A percentile compares a stretch with the other conserved stretches of the same genome.
These are phyloP conservation scores for Eupithecia abbreviata DNA, from an alignment of 2,888 invertebrate species.

Conservation along the genomic window DNA sequence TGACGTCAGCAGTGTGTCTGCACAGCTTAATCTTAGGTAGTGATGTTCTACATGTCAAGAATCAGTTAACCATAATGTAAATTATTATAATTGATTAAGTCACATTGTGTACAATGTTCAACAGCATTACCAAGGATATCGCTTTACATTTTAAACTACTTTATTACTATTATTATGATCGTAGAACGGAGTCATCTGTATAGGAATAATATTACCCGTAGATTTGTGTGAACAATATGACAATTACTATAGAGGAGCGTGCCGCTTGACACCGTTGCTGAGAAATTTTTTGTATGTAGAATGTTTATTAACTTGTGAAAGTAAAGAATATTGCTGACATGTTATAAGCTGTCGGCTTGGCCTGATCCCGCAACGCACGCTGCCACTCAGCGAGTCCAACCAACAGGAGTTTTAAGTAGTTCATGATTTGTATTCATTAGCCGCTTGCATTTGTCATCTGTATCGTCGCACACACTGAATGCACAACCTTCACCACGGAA, in stretches of 20 bases:
- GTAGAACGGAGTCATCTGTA: slow-evolving; percentile 60
- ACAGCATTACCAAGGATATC: slow-evolving; percentile 78
- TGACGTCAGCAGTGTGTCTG: slow-evolving; percentile 35
- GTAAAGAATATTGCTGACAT: neutral
- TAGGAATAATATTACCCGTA: slow-evolving; percentile 61
- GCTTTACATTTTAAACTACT: slow-evolving; percentile 67
- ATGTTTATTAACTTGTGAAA: slow-evolving; percentile 5
- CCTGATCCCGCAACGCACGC: neutral
- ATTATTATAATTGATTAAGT: slow-evolving; percentile 57
- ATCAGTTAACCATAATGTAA: slow-evolving; percentile 62
- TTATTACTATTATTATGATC: slow-evolving; percentile 57
- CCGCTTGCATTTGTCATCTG: slow-evolving; percentile 40
- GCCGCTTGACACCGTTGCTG: slow-evolving; percentile 59
- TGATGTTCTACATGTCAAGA: slow-evolving; percentile 38
- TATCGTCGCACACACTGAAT: slow-evolving; percentile 39
- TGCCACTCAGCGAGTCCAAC: slow-evolving; percentile 22
- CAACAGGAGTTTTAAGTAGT: slow-evolving; percentile 41
- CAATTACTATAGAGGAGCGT: slow-evolving; percentile 57
- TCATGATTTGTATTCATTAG: slow-evolving; percentile 42
- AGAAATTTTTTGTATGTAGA: slow-evolving; percentile 22
- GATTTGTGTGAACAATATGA: slow-evolving; percentile 60
- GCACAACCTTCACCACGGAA: slow-evolving; percentile 40
- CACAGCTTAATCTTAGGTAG: slow-evolving; percentile 40
- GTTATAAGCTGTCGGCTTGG: neutral
- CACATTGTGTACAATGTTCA: slow-evolving; percentile 59